These are phyloP conservation scores for Drosophila tropicalis DNA, from an alignment of 1,140 invertebrate species.

Conservation along the genomic window DNA sequence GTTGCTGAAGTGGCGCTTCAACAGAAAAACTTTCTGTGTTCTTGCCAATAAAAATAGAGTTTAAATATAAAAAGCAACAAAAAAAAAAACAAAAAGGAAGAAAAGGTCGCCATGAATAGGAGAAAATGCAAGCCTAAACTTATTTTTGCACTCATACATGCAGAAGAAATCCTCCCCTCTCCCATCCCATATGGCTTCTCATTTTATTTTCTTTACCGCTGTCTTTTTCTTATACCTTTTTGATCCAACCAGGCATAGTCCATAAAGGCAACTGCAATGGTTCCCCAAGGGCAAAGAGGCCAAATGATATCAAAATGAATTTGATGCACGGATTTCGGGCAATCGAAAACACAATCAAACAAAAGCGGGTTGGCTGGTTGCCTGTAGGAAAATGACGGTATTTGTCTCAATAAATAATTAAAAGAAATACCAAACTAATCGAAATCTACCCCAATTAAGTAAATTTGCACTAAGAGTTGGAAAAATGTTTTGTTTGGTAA, in stretches of 20 bases:
- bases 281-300: background rate
- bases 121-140: background rate
- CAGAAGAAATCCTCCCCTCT: background rate
- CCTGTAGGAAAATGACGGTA: too few relatives aligned
- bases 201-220: background rate
- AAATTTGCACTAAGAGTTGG: too few relatives aligned
- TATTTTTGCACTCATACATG: background rate
- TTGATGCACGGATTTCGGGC: too few relatives aligned
- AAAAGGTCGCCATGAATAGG: slow-evolving; percentile 6
- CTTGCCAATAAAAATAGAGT: slow-evolving; percentile 11
- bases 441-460: too few relatives aligned
- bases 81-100: background rate
- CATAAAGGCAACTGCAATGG: background rate
- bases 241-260: background rate
- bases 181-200: background rate
- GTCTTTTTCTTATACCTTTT: background rate
- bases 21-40: background rate
- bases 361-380: background rate
- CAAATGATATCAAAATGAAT: too few relatives aligned
- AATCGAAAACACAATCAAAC: background rate
- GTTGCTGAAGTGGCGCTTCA: background rate
- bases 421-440: too few relatives aligned
- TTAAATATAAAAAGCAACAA: background rate
- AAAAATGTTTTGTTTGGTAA: too few relatives aligned
- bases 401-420: too few relatives aligned